Evolutionary conservation across 2,888 invertebrate genomes (phyloP).

Genomic region (Romanomermis culicivorax): DNA sequence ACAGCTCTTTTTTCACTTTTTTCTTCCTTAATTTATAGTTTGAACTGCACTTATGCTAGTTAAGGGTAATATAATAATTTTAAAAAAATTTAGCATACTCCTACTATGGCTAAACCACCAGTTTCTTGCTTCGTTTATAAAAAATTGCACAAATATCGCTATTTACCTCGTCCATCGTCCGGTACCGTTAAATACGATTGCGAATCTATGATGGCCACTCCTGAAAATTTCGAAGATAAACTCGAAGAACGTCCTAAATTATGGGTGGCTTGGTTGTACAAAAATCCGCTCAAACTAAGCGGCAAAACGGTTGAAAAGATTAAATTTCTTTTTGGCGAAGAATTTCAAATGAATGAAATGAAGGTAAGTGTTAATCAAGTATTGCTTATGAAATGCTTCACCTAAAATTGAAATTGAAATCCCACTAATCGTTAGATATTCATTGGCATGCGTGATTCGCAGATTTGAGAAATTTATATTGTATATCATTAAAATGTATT

Average conservation of each 20-base stretch:
- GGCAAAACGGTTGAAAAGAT: slow-evolving; percentile 17
- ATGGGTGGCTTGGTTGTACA: slow-evolving; percentile 25
- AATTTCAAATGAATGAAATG: background rate
- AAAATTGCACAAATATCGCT: slow-evolving; percentile 19
- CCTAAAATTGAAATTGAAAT: too few species aligned
- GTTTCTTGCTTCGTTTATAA: slow-evolving; percentile 21
- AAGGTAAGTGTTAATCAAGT: background rate
- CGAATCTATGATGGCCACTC: slow-evolving; percentile 13
- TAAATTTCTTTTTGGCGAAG: slow-evolving; percentile 5
- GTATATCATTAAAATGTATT: too few species aligned
- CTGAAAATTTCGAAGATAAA: slow-evolving; percentile 19
- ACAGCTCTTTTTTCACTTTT: too few species aligned
- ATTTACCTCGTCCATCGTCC: slow-evolving; percentile 22
- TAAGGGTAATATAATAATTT: too few species aligned
- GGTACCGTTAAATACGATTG: slow-evolving; percentile 19
- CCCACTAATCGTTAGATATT: too few species aligned
- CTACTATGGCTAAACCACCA: background rate
- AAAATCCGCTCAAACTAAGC: slow-evolving; percentile 20
- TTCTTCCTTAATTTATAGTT: too few species aligned
- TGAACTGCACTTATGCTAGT: too few species aligned
- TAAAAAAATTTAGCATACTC: too few species aligned
- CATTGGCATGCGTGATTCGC: too few species aligned
- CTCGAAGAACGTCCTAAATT: slow-evolving; percentile 22
- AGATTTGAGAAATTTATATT: too few species aligned
- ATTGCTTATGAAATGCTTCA: too few species aligned